Evolutionary conservation across 2,888 invertebrate genomes (phyloP).

Genomic region (Unio pictorum): DNA sequence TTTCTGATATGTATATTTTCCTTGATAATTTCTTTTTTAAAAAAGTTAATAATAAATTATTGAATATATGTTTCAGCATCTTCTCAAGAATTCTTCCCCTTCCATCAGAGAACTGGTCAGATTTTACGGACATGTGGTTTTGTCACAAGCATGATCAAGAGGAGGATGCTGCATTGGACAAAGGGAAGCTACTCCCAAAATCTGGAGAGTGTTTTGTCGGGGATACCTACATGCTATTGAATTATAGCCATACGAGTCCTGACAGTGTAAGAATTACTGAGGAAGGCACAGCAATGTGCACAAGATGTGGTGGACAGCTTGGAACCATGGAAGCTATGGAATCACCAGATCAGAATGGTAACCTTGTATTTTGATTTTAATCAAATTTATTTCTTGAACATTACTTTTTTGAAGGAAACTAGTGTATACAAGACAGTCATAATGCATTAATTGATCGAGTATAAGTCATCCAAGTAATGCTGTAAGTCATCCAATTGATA

Average conservation of each 20-base stretch:
- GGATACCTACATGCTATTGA: constrained; percentile 49
- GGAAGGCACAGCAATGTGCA: constrained; percentile 38
- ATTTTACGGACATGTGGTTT: constrained; percentile 63
- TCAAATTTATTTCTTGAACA: no score
- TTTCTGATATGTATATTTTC: background rate
- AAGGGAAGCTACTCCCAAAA: constrained; percentile 31
- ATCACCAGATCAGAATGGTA: constrained; percentile 7
- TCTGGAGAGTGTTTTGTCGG: constrained; percentile 58
- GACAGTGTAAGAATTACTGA: constrained; percentile 25
- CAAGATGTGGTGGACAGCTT: constrained; percentile 48
- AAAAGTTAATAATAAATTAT: background rate
- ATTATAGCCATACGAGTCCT: constrained; percentile 27
- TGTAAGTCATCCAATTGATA: no score
- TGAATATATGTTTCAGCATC: constrained; percentile 32
- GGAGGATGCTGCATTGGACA: background rate
- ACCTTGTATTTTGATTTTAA: background rate
- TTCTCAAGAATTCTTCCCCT: constrained; percentile 56
- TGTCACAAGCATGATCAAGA: constrained; percentile 51
- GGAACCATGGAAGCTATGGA: constrained; percentile 22
- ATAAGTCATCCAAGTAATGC: no score
- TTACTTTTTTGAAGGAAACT: no score
- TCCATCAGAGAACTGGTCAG: constrained; percentile 63
- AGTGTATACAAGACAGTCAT: no score
- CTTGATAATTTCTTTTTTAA: background rate
- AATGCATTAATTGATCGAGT: no score